Conservation (phyloP, 2,888 invertebrate species). For the Cephonodes hylas region DNA sequence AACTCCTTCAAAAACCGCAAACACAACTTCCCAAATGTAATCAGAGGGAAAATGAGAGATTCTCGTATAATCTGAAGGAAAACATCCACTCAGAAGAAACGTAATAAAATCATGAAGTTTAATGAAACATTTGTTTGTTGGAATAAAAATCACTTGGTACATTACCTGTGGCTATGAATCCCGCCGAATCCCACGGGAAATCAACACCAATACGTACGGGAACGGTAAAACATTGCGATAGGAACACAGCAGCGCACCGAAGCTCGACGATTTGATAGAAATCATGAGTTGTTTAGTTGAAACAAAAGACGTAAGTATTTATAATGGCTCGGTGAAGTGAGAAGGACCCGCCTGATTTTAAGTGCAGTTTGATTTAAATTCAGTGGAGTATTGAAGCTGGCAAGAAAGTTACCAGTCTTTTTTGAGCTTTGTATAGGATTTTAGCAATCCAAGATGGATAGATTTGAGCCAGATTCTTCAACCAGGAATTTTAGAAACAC, state of each 20-base stretch:
- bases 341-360: no score
- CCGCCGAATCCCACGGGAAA: not conserved
- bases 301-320: not conserved
- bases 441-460: no score
- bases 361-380: no score
- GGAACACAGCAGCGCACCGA: not conserved
- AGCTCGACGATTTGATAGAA: not conserved
- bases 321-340: no score
- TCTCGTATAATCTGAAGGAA: not conserved
- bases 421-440: no score
- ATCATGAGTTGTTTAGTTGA: not conserved
- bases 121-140: slow-evolving; percentile 5
- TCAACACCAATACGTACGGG: not conserved
- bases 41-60: not conserved
- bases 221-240: not conserved
- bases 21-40: not conserved
- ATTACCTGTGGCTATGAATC: not conserved
- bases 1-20: not conserved
- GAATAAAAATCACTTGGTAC: not conserved
- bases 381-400: no score
- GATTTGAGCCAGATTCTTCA: no score
- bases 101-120: slow-evolving; percentile 2
- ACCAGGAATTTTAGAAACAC: no score
- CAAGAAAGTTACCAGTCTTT: no score
- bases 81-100: not conserved